Conservation (phyloP, 2,888 invertebrate genomes). For the Mesoligia furuncula region DNA sequence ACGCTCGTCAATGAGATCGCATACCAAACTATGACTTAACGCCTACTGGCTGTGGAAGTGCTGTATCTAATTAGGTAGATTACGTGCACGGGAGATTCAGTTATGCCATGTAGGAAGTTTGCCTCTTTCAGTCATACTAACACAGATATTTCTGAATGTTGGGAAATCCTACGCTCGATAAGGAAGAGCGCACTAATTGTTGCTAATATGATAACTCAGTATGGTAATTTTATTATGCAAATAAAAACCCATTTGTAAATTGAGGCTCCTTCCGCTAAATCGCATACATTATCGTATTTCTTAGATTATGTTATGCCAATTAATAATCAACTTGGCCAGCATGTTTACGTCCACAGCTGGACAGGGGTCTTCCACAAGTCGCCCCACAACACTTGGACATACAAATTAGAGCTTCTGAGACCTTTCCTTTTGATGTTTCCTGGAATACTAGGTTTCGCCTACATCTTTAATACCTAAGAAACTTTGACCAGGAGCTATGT, state of each 20-base stretch:
- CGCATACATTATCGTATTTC: background rate
- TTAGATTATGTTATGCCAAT: constrained; percentile 8
- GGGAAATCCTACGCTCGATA: constrained; percentile 43
- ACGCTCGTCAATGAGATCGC: constrained; percentile 79
- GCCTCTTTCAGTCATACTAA: constrained; percentile 31
- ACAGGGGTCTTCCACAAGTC: background rate
- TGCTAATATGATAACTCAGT: constrained; percentile 7
- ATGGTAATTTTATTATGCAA: constrained; percentile 25
- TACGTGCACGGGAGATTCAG: constrained; percentile 62
- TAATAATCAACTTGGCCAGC: background rate
- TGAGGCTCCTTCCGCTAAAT: constrained; percentile 12
- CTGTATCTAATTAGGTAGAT: constrained; percentile 68
- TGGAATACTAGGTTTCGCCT: background rate
- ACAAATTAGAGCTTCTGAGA: background rate
- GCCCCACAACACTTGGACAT: background rate
- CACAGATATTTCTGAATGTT: constrained; percentile 38
- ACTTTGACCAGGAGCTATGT: background rate
- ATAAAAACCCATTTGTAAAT: constrained; percentile 21
- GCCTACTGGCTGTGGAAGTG: constrained; percentile 66
- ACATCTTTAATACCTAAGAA: background rate
- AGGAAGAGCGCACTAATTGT: constrained; percentile 11
- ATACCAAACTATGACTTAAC: constrained; percentile 75
- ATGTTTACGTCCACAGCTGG: background rate
- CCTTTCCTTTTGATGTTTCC: background rate
- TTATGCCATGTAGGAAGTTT: constrained; percentile 63